Evolutionary conservation across 2,888 invertebrate genomes (phyloP), one percentile per base, ranked within the genome.

Genomic region (Aphrophora alni): DNA sequence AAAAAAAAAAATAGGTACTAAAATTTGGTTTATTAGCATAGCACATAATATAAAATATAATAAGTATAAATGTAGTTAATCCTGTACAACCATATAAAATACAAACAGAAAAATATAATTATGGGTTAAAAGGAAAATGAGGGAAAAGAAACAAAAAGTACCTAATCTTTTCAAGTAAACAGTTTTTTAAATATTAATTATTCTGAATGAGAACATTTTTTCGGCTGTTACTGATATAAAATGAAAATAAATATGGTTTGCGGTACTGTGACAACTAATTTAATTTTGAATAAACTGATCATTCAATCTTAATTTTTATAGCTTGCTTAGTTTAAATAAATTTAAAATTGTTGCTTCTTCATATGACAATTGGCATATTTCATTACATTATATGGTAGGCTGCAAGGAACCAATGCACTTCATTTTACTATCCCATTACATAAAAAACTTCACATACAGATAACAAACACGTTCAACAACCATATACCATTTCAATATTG

Each of bases 401-500:
- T 72, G 51, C 25, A 59, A 28, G 25, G 59, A 38, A 28, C 27
- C 69, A 69, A 79, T 68, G 73, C 78, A 74, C 68, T 79, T 68
- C 28, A 79, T 74, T 78, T 74, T 26, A 71, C 73, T 69, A 73
- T 28, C 78, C 59, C 73, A 25, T 78, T 51, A 51, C 25, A 26
- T 59, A 74, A 79, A 74, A 59, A 59, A 59, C 59, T 59, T 59
- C 59, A 59, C 73, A 79, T 74, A 79, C 78, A 74, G 38, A 74
- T 59, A 79, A 79, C 78, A 79, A 79, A 68, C 73, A 68, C 74
- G 44, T 78, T 79, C 74, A 79, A 79, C 78, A 79, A 79, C 73
- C 59, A 33, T 59, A 59, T 59, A 59, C 59, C 59, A 59, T 59
- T 21, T 59, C 59, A 59, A 27, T 78, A 73, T 44, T 79, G 78